A percentile compares a stretch with the other conserved stretches of the same genome.
phyloP scores from a whole-genome alignment of 2,888 invertebrate genomes.

The Pomacea canaliculata region DNA sequence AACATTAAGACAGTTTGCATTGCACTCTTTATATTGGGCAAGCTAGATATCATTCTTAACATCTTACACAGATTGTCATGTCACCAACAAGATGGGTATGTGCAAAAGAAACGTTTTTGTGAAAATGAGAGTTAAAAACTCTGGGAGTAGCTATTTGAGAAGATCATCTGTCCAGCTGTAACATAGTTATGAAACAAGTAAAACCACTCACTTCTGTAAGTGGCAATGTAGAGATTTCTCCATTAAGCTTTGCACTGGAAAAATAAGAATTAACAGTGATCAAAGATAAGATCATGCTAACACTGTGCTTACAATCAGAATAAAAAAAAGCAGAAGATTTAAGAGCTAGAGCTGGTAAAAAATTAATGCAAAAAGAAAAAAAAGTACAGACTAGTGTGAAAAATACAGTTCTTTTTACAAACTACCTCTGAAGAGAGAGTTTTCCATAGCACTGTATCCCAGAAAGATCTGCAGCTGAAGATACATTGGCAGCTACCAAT shows the following conservation, averaged over 20 bases:
- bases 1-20: too few relatives aligned
- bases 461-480: constrained; percentile 23
- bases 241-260: constrained; percentile 57
- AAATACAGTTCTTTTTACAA: background rate
- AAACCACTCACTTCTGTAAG: constrained; percentile 54
- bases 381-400: background rate
- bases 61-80: too few relatives aligned
- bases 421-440: constrained; percentile 59
- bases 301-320: background rate
- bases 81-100: too few relatives aligned
- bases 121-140: too few relatives aligned
- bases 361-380: background rate
- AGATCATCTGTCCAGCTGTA: too few relatives aligned
- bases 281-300: background rate
- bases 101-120: too few relatives aligned
- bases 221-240: constrained; percentile 68
- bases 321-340: background rate
- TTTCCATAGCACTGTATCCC: constrained; percentile 47
- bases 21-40: too few relatives aligned
- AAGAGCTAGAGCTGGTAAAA: background rate
- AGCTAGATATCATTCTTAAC: too few relatives aligned
- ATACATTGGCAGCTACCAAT: constrained; percentile 1
- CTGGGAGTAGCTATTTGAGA: too few relatives aligned
- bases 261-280: background rate
- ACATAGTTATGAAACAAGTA: too few relatives aligned